phyloP scores from a whole-genome alignment of 2,888 invertebrate species.

The Zele albiditarsus region DNA sequence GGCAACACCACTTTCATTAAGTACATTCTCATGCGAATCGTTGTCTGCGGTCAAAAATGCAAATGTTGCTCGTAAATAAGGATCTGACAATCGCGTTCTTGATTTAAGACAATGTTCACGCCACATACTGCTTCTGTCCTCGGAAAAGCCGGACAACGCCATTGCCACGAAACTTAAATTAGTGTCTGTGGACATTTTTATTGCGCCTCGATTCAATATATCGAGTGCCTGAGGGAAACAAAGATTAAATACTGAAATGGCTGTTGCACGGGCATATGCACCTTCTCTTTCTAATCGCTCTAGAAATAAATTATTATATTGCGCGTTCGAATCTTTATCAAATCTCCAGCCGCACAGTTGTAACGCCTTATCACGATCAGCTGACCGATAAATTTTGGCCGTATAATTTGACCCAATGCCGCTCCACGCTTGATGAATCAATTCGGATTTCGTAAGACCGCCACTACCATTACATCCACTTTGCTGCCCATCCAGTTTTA shows the following conservation, averaged over 20 bases:
- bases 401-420: conserved; percentile 78
- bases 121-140: conserved; percentile 88
- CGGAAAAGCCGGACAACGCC: conserved; percentile 89
- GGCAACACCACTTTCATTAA: conserved; percentile 88
- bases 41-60: conserved; percentile 89
- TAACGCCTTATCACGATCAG: conserved; percentile 85
- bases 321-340: conserved; percentile 79
- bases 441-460: conserved; percentile 76
- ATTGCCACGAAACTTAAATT: conserved; percentile 82
- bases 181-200: conserved; percentile 67
- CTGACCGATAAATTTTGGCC: conserved; percentile 75
- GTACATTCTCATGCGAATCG: conserved; percentile 83
- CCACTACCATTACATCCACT: conserved; percentile 67
- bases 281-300: conserved; percentile 83
- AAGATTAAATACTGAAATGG: conserved; percentile 92
- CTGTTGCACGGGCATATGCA: conserved; percentile 88
- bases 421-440: conserved; percentile 77
- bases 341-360: conserved; percentile 93
- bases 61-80: conserved; percentile 93
- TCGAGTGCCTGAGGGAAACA: conserved; percentile 89
- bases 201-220: conserved; percentile 85
- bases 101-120: conserved; percentile 83
- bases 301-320: conserved; percentile 75
- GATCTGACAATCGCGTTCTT: conserved; percentile 87
- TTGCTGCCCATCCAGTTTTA: conserved; percentile 75